These are phyloP conservation scores for Anoplophora glabripennis DNA, from an alignment of 1,140 invertebrate species.

Conservation along the genomic window DNA sequence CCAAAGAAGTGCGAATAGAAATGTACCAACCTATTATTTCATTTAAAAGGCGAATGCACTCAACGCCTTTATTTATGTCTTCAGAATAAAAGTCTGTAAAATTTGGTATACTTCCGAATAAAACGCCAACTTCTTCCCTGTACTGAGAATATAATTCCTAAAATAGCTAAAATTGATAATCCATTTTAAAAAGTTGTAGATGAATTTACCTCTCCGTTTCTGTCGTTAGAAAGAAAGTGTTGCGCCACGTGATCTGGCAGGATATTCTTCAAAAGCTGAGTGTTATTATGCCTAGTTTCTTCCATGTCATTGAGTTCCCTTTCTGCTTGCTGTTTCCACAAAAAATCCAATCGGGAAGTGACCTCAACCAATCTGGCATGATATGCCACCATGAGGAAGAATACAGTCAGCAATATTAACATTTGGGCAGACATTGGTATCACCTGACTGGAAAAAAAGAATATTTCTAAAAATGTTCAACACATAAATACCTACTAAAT, in stretches of 20 bases:
- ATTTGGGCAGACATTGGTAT: slow-evolving; percentile 74
- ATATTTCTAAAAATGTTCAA: too few relatives aligned
- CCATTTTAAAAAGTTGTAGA: not conserved
- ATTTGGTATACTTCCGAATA: slow-evolving; percentile 98
- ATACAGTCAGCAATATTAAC: slow-evolving; percentile 75
- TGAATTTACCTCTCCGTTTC: slow-evolving; percentile 64
- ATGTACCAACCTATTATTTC: slow-evolving; percentile 87
- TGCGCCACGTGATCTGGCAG: slow-evolving; percentile 93
- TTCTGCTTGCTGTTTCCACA: slow-evolving; percentile 93
- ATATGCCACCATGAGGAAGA: slow-evolving; percentile 84
- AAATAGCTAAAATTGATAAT: slow-evolving; percentile 28
- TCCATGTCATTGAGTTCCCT: slow-evolving; percentile 89
- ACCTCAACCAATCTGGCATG: slow-evolving; percentile 88
- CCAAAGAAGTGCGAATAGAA: slow-evolving; percentile 15
- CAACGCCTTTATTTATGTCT: slow-evolving; percentile 94
- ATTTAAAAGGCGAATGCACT: slow-evolving; percentile 95
- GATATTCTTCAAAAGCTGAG: slow-evolving; percentile 87
- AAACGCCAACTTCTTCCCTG: slow-evolving; percentile 88
- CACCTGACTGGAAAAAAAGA: too few relatives aligned
- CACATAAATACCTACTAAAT: too few relatives aligned
- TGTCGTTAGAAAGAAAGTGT: slow-evolving; percentile 82
- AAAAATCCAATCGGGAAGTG: slow-evolving; percentile 85
- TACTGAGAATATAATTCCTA: slow-evolving; percentile 94
- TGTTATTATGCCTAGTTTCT: slow-evolving; percentile 81
- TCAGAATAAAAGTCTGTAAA: slow-evolving; percentile 99